These are phyloP conservation scores for Marcusenius ussheri DNA, from an alignment of 2,113 vertebrate species.

Conservation along the genomic window DNA sequence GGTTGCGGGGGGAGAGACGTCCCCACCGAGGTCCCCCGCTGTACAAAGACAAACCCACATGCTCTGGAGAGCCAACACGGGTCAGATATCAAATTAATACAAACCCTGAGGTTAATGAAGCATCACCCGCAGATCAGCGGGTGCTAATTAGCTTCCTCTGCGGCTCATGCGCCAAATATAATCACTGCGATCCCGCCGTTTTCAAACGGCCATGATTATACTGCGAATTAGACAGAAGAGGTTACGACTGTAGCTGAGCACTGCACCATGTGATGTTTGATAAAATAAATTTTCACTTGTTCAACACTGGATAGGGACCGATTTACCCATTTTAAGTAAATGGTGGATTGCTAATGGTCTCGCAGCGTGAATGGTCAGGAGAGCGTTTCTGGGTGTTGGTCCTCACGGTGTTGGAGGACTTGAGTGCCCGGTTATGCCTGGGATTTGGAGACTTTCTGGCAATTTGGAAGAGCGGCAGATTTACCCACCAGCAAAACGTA, in stretches of 20 bases:
- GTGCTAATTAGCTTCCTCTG: constrained; percentile 35
- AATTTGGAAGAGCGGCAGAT: not conserved
- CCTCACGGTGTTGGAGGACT: not conserved
- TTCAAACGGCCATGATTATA: constrained; percentile 28
- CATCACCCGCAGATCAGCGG: constrained; percentile 16
- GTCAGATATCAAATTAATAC: constrained; percentile 33
- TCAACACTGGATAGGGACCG: not conserved
- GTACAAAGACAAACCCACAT: constrained; percentile 34
- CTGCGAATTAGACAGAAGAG: constrained; percentile 27
- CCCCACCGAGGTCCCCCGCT: constrained; percentile 33
- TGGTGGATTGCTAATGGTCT: not conserved
- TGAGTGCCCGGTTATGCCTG: not conserved
- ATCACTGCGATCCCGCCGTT: constrained; percentile 10
- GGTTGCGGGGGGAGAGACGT: not conserved
- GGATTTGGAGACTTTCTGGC: not conserved
- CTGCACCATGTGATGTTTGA: not conserved
- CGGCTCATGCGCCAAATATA: constrained; percentile 33
- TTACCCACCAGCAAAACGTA: not conserved
- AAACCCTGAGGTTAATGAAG: constrained; percentile 28
- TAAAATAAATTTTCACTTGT: constrained; percentile 4
- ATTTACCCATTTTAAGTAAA: not conserved
- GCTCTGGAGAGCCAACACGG: constrained; percentile 16
- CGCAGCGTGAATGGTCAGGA: not conserved
- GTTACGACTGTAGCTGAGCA: constrained; percentile 14
- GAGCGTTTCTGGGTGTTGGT: not conserved